A percentile compares a stretch with the other conserved stretches of the same genome.
Conservation (phyloP, 2,797 vertebrate genomes). For the Varecia variegata region DNA sequence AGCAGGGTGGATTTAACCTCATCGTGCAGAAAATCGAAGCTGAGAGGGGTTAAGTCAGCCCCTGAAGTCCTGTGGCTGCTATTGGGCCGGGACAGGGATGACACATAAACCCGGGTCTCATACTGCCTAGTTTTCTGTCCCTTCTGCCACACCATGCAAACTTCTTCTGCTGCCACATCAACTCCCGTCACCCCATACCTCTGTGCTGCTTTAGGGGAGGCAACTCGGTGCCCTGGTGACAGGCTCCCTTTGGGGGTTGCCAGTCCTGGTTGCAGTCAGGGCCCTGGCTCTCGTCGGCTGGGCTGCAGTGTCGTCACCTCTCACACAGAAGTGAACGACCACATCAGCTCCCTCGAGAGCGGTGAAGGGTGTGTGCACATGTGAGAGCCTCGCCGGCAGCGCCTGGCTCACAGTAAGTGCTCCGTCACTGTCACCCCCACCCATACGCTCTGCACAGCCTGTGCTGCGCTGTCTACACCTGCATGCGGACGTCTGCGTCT, state of each 20-base stretch:
- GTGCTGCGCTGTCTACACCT: background rate
- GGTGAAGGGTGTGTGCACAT: background rate
- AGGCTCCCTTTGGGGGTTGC: background rate
- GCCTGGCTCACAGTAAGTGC: background rate
- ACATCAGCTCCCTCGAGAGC: background rate
- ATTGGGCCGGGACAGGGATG: background rate
- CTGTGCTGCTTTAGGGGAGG: background rate
- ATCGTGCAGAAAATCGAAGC: background rate
- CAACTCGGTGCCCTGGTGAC: background rate
- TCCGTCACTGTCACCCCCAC: rapidly evolving
- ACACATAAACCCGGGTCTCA: background rate
- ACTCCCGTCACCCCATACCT: background rate
- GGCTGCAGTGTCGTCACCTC: background rate
- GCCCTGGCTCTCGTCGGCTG: background rate
- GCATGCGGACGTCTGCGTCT: background rate
- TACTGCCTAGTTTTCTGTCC: background rate
- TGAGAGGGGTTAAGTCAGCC: background rate
- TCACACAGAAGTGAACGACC: background rate
- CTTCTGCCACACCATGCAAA: background rate
- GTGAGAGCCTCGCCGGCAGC: background rate
- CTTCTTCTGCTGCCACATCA: background rate
- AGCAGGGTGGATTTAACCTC: background rate
- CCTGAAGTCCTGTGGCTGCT: background rate
- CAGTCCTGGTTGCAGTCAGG: background rate
- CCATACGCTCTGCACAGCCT: background rate